Conservation (phyloP, 2,113 vertebrate genomes). For the Morone saxatilis region DNA sequence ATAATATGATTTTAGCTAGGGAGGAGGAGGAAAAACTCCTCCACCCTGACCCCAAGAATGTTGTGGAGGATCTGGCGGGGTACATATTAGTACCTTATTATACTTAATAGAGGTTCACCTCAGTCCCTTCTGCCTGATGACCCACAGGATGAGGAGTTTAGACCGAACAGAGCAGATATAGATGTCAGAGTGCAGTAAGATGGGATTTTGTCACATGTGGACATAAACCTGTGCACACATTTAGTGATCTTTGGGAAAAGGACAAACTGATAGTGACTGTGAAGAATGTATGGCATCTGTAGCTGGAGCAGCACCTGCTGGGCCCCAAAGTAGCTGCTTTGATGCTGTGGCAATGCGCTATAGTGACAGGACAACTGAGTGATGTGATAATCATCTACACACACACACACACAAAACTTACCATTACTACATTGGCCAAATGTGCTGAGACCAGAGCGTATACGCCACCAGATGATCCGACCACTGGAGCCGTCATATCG, state of each 20-base stretch:
- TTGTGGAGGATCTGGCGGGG: conserved; percentile 23
- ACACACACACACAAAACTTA: conserved; percentile 69
- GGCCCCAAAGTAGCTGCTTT: conserved; percentile 35
- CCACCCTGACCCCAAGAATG: conserved; percentile 32
- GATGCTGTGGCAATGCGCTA: conserved; percentile 33
- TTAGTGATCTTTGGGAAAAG: conserved; percentile 40
- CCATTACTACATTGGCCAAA: conserved; percentile 98
- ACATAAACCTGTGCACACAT: conserved; percentile 10
- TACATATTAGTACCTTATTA: conserved; percentile 49
- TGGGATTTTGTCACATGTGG: conserved; percentile 27
- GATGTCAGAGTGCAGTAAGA: conserved; percentile 32
- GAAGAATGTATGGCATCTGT: conserved; percentile 71
- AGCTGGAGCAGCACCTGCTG: conserved; percentile 63
- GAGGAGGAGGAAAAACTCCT: conserved; percentile 38
- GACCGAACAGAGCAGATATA: conserved; percentile 30
- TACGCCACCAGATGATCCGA: conserved; percentile 96
- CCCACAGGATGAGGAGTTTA: neutral
- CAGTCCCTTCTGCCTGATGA: conserved; percentile 20
- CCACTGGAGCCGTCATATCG: conserved; percentile 96
- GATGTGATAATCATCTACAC: conserved; percentile 44
- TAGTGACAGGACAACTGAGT: conserved; percentile 48
- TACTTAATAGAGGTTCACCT: conserved; percentile 48
- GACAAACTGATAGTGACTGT: conserved; percentile 13
- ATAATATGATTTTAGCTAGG: conserved; percentile 60
- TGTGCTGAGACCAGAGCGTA: conserved; percentile 97